Conservation (phyloP, 2,888 invertebrate species). For the Cataglyphis livida region DNA sequence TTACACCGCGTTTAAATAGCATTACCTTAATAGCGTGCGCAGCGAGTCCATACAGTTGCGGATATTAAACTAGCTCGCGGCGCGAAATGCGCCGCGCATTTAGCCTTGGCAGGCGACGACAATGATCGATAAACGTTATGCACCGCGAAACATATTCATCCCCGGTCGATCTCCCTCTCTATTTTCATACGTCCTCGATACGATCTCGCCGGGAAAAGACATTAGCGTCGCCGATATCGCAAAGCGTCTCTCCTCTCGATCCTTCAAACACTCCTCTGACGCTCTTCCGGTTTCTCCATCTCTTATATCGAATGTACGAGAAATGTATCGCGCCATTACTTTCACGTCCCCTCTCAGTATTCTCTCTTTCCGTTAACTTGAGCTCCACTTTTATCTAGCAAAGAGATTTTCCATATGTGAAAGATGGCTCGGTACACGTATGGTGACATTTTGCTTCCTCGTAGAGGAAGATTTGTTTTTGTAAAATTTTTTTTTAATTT, state of each 20-base stretch:
- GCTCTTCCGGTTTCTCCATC: neutral
- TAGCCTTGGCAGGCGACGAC: slow-evolving; percentile 15
- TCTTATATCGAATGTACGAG: neutral
- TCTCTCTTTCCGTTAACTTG: neutral
- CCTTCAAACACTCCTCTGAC: slow-evolving; percentile 17
- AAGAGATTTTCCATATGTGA: slow-evolving; percentile 4
- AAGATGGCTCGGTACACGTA: slow-evolving; percentile 3
- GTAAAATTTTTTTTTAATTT: too few relatives aligned
- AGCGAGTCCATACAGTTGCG: slow-evolving; percentile 21
- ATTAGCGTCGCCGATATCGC: slow-evolving; percentile 34
- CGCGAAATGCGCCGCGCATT: slow-evolving; percentile 13
- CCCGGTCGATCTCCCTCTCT: neutral
- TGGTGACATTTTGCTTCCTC: neutral
- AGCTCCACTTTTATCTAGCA: slow-evolving; percentile 19
- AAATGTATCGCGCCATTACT: slow-evolving; percentile 27
- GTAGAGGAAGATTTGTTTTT: too few relatives aligned
- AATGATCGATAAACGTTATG: slow-evolving; percentile 47
- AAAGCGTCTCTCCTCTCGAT: slow-evolving; percentile 27
- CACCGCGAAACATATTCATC: slow-evolving; percentile 37
- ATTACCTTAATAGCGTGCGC: slow-evolving; percentile 47
- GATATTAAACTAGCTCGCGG: slow-evolving; percentile 38
- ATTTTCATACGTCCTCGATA: slow-evolving; percentile 37
- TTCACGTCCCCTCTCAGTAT: neutral
- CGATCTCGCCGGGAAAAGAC: slow-evolving; percentile 31
- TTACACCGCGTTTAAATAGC: slow-evolving; percentile 47